Evolutionary conservation across 2,113 vertebrate genomes (phyloP), one percentile per base, ranked within the genome.

Genomic region (Carassius carassius): DNA sequence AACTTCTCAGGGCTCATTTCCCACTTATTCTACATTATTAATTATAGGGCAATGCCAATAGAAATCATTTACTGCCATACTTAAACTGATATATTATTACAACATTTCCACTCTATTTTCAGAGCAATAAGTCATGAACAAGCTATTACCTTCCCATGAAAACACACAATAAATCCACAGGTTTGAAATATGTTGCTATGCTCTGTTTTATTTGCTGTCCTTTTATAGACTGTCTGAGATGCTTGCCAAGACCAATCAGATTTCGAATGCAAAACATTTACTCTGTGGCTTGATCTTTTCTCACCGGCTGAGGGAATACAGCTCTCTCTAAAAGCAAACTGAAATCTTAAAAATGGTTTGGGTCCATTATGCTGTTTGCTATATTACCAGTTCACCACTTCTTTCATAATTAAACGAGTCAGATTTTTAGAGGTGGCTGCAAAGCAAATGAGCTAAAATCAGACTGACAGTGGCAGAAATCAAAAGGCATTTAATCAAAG

Each of bases 171-270:
- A 35, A 44, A 54, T 77, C 58, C 49, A 76, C 82, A 72, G 63
- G 51, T 73, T 23, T 87, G 51, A 84, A 70, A 84, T 74, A 86
- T 80, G 76, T 79, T 80, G 81, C 81, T 19, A 58, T 23, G 21
- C 44, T 25, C 32, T 37, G 41, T 41, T 41, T 9, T 49, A 74
- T 67, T 58, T 84, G 62, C 41, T 67, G 14, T 56, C 37, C 17
- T n/a, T n/a, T n/a, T n/a, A n/a, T n/a, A n/a, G n/a, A n/a, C n/a
- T 81, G 25, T 69, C 77, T 35, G 35, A n/a, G 35, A 37, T n/a
- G 4, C 49, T 65, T 84, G 82, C 85, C 81, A 88, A 84, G 37
- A 65, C 75, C 47, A 21, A 56, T 47, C 44, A 73, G 72, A 51
- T 65, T 58, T 32, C 0, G 29, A 16, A 81, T 69, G 63, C 78